Conservation (phyloP, 2,797 vertebrate species). For the Mus minutoides region DNA sequence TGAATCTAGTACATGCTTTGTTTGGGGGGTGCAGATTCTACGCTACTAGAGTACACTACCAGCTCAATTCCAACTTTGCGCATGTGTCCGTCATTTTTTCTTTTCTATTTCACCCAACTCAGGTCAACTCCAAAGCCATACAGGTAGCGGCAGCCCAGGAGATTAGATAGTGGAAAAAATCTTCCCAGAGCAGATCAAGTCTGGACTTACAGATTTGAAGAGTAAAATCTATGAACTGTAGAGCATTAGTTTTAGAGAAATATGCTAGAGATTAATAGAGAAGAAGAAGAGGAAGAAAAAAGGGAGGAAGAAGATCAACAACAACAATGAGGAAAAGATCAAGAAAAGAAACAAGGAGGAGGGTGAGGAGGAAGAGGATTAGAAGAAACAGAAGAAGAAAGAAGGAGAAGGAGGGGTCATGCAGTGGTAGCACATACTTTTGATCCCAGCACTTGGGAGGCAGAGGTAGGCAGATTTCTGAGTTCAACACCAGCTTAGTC, state of each 20-base stretch:
- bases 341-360: background rate
- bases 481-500: no score
- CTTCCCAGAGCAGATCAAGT: background rate
- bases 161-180: background rate
- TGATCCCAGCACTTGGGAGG: no score
- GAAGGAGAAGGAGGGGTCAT: background rate
- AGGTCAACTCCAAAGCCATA: background rate
- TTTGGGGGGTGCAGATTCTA: background rate
- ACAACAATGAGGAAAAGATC: background rate
- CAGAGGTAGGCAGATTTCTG: no score
- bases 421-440: no score
- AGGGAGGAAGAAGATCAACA: no score
- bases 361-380: background rate
- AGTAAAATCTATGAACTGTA: background rate
- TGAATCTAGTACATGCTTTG: background rate
- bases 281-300: background rate
- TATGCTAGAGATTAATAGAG: background rate
- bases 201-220: background rate
- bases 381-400: background rate
- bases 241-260: background rate
- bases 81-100: background rate
- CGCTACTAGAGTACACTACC: background rate
- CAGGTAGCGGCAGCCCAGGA: background rate
- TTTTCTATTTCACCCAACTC: background rate
- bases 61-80: background rate